Base-by-base conservation (phyloP, 2,113 vertebrate genomes). In the Apodemus speciosus region DNA sequence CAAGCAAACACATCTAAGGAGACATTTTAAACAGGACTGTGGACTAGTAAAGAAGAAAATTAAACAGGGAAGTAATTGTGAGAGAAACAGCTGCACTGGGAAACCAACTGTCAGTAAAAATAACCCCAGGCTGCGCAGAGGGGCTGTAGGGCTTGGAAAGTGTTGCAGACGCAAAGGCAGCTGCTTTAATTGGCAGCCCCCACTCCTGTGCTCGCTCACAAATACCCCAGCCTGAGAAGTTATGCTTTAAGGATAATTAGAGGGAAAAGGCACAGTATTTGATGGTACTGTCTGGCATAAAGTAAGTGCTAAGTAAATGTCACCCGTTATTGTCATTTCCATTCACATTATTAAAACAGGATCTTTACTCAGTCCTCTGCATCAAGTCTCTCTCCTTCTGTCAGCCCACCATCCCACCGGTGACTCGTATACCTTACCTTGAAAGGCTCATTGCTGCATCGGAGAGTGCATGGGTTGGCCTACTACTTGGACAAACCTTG, bases 311-410 rank as follows among this genome's bases (percentile, higher is more conserved):
- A 86, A 86, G 84, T 93, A 88, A 93, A 93, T 88, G 56, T 88
- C 76, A 88, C 76, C 56, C 80, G 56, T 93, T 88, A 88, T 84
- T 84, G 83, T 85, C 80, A 85, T 95, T 95, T 89, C 53, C 46
- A 79, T 60, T 66, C 64, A 89, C 30, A 71, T 75, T 92, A 91
- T 91, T 94, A 94, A 94, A 92, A 60, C 27, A 62, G 21, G 27
- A 43, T 77, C 79, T 68, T 92, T 83, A 58, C 49, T 83, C 43
- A 83, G 14, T 71, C 85, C 69, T 46, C 60, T 92, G n/a, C 75
- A 83, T 88, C 60, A 60, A 88, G 18, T 51, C 51, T 90, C 64
- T 77, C 46, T 83, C 38, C 43, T 90, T 89, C 43, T 72, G 64
- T 64, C 58, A 83, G 53, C 15, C 21, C 10, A 18, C 66, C 83